Evolutionary conservation across 2,797 vertebrate genomes (phyloP), one percentile per base, ranked within the genome.

Genomic region (Odontamblyopus rebecca): DNA sequence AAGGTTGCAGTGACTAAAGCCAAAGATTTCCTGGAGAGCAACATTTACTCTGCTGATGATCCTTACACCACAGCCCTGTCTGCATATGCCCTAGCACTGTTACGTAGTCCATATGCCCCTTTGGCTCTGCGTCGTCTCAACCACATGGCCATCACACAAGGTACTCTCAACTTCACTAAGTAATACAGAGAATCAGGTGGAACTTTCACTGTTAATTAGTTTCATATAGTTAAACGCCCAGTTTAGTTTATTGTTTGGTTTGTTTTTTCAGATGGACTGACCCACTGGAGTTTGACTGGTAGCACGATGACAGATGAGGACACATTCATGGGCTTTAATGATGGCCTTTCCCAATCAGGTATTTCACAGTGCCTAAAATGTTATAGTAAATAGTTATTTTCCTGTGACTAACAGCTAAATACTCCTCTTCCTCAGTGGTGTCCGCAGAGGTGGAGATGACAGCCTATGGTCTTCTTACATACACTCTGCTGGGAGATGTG

Each of bases 391-490:
- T 9, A 26, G 26, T 19, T 0, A 61, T 71, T 57, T 27, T 23
- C 4, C 30, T 19, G 16, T 38, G 12, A 26, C 35, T 44, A 68
- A 41, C 1, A 23, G 15, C 38, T 72, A 32, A 50, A 54, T 19
- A 13, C 30, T 23, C 72, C 0, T 59, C 32, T 4, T 69, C 73
- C 27, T 6, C 87, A 98, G 97, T 98, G 89, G 95, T 97, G 68
- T 98, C 97, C 1, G 97, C 96, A 0, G 96, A 98, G 78, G 97
- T 98, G 76, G 97, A 98, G 85, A 97, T 97, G 97, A 97, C 96
- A 0, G 96, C 96, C 29, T 98, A 98, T 0, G 95, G 95, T 30
- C 93, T 98, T 72, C 89, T 98, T 82, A 98, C 97, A 0, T 98
- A 97, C 87, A 95, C 96, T 0, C 90, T 95, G 7, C 87, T 96